A percentile compares a stretch with the other conserved stretches of the same genome.
Conservation (phyloP, 2,888 invertebrate species). For the Coecobrya sp. region DNA sequence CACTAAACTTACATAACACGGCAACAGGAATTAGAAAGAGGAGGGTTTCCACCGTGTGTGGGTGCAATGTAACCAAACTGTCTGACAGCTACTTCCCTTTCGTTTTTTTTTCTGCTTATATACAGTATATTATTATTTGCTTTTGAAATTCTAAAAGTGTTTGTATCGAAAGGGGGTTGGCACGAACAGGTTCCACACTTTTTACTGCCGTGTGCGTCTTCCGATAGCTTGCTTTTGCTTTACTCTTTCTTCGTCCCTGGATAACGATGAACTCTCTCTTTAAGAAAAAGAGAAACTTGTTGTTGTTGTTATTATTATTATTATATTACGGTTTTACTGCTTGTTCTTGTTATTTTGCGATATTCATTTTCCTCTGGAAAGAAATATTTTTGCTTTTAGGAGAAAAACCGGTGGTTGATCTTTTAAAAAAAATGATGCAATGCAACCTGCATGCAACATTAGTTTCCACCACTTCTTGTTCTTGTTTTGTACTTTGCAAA, state of each 20-base stretch:
- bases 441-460: slow-evolving; percentile 64
- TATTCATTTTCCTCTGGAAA: neutral
- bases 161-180: slow-evolving; percentile 53
- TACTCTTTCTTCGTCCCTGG: neutral
- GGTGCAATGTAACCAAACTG: slow-evolving; percentile 50
- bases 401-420: slow-evolving; percentile 8
- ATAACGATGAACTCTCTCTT: slow-evolving; percentile 2
- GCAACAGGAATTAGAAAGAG: slow-evolving; percentile 29
- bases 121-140: slow-evolving; percentile 61
- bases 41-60: neutral
- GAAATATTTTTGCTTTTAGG: neutral
- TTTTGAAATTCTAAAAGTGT: slow-evolving; percentile 53
- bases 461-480: slow-evolving; percentile 2
- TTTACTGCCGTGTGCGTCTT: neutral
- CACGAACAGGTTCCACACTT: slow-evolving; percentile 49
- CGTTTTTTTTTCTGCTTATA: slow-evolving; percentile 11
- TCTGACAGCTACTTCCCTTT: slow-evolving; percentile 55
- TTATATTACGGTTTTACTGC: slow-evolving; percentile 27
- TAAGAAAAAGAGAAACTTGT: slow-evolving; percentile 6
- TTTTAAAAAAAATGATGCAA: slow-evolving; percentile 33
- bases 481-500: slow-evolving; percentile 12
- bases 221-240: neutral
- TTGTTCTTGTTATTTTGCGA: slow-evolving; percentile 39
- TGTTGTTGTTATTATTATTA: slow-evolving; percentile 51
- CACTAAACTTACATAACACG: slow-evolving; percentile 6